These are phyloP conservation scores for Lucilia cuprina DNA, from an alignment of 1,140 invertebrate genomes.

Conservation along the genomic window DNA sequence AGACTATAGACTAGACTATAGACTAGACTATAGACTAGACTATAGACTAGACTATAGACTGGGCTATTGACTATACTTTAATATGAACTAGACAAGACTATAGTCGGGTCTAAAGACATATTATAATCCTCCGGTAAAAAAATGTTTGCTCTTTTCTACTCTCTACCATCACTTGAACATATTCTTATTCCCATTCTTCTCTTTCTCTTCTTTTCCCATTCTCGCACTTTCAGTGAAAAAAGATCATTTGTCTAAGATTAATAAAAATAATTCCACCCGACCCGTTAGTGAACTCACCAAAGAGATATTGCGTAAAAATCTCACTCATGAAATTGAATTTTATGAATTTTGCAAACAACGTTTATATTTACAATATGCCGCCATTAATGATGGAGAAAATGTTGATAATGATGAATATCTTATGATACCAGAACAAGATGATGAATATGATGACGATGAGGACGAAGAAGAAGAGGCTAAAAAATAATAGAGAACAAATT, in stretches of 20 bases:
- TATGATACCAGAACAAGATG: constrained; percentile 44
- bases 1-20: no score
- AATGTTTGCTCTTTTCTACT: no score
- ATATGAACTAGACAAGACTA: no score
- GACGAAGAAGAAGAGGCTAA: not conserved
- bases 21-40: no score
- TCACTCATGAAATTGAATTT: constrained; percentile 58
- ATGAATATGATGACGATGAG: constrained; percentile 43
- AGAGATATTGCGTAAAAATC: constrained; percentile 50
- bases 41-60: no score
- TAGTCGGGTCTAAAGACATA: no score
- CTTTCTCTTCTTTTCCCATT: constrained; percentile 42
- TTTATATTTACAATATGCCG: constrained; percentile 56
- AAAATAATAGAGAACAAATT: no score
- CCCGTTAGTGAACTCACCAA: constrained; percentile 54
- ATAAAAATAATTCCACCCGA: constrained; percentile 53
- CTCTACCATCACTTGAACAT: no score
- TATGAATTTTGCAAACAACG: constrained; percentile 61
- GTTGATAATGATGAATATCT: constrained; percentile 55
- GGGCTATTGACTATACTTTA: no score
- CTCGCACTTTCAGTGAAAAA: constrained; percentile 54
- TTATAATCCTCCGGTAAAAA: no score
- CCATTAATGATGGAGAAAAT: constrained; percentile 45
- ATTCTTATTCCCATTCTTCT: no score
- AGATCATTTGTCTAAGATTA: constrained; percentile 49